Evolutionary conservation across 2,113 vertebrate genomes (phyloP).

Genomic region (Chinchilla lanigera): DNA sequence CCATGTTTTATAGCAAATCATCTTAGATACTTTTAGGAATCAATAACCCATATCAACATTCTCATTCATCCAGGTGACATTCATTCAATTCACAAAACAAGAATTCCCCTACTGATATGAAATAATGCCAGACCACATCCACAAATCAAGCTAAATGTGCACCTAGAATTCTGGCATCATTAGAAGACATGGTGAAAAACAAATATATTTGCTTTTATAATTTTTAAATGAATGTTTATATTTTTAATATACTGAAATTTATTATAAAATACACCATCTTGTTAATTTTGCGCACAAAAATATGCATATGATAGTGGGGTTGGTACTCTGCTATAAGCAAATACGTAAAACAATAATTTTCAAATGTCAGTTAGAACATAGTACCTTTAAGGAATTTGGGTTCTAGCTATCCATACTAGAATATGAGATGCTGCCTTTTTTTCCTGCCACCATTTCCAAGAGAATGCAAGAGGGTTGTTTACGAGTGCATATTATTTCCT

Average conservation of each 20-base stretch:
- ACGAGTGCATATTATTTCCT: neutral
- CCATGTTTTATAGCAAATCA: constrained; percentile 56
- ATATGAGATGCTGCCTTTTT: neutral
- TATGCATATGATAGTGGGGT: neutral
- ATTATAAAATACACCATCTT: neutral
- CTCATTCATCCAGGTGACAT: neutral
- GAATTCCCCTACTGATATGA: constrained; percentile 40
- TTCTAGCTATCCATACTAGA: neutral
- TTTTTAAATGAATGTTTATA: constrained; percentile 1
- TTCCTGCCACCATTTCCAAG: neutral
- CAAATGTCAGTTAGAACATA: neutral
- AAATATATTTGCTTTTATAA: neutral
- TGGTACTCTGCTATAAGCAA: neutral
- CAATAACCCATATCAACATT: constrained; percentile 65
- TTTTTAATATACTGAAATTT: constrained; percentile 36
- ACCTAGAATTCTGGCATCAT: neutral
- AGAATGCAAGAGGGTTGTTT: neutral
- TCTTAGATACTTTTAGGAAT: constrained; percentile 68
- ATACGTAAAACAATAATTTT: neutral
- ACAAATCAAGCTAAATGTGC: neutral
- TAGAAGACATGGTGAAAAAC: constrained; percentile 7
- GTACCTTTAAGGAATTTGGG: neutral
- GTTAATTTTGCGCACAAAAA: constrained; percentile 33
- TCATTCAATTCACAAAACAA: constrained; percentile 59
- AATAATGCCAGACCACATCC: neutral